phyloP scores from a whole-genome alignment of 2,888 invertebrate genomes.

The Leistus spinibarbis region DNA sequence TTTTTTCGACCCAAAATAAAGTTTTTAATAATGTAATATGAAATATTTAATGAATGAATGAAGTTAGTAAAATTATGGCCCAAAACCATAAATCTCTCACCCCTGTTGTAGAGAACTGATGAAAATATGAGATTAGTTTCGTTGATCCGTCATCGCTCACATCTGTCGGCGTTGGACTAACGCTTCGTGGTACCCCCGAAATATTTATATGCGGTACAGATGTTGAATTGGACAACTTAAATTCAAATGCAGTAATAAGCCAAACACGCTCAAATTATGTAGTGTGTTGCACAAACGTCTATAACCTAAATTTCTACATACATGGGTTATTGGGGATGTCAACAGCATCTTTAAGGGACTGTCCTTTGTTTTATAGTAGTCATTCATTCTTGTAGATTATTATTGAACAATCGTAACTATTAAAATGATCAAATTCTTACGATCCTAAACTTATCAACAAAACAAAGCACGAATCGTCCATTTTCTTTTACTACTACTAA shows the following conservation, averaged over 20 bases:
- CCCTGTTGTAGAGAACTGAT: conserved; percentile 26
- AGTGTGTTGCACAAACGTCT: background rate
- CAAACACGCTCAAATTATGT: background rate
- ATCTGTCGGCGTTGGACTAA: conserved; percentile 24
- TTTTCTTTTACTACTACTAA: background rate
- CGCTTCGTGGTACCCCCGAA: conserved; percentile 3
- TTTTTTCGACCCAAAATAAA: too few species aligned
- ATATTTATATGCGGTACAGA: conserved; percentile 27
- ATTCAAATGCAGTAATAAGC: conserved; percentile 2
- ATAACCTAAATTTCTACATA: conserved; percentile 33
- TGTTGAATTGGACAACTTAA: conserved; percentile 25
- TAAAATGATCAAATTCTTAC: background rate
- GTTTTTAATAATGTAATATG: too few species aligned
- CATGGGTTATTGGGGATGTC: conserved; percentile 23
- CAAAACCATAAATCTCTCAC: too few species aligned
- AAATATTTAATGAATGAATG: too few species aligned
- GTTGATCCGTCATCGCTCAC: conserved; percentile 32
- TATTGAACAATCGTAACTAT: background rate
- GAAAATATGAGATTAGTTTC: conserved; percentile 34
- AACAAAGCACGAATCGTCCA: conserved; percentile 19
- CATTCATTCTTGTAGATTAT: conserved; percentile 15
- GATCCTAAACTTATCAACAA: background rate
- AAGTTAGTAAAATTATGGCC: too few species aligned
- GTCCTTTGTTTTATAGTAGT: conserved; percentile 24
- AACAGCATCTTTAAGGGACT: conserved; percentile 33